Evolutionary conservation across 1,140 invertebrate genomes (phyloP), one percentile per base, ranked within the genome.

Genomic region (Drosophila carrolli): DNA sequence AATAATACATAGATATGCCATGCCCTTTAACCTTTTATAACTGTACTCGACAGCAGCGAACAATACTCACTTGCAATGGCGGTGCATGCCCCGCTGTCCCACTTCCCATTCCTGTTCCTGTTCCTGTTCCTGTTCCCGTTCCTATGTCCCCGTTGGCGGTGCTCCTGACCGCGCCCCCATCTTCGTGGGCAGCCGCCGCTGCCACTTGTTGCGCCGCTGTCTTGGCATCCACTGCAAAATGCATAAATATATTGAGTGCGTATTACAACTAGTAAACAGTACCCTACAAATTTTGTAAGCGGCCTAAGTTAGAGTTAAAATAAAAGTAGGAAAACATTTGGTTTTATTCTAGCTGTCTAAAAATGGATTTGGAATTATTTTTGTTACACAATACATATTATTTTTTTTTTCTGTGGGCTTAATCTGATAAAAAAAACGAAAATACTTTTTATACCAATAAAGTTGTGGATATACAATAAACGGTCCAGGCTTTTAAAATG

Each of bases 81-180:
- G 95, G 95, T 9, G 94, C 92, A 89, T 93, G 92, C 75, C 50
- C 68, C 47, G 58, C 59, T 13, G 63, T 71, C 27, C 50, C 63
- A 32, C 32, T 58, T 46, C 27, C 51, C 9, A 1, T 16, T 16
- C 16, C 16, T 16, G 16, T 16, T 16, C 16, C 16, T 16, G 16
- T 40, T 38, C 78, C 81, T 13, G 61, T 43, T 38, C 78, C 80
- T 5, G 60, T 23, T 66, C 93, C 89, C 51, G 76, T 74, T 13
- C 61, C 75, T 76, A 94, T 92, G 57, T 95, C 95, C 43, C 95
- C 95, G 92, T 96, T 96, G 75, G 94, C 94, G 23, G 94, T 37
- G 55, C 76, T 72, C 48, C 48, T 60, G 54, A 66, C 23, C 19
- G 38, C 48, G 37, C 41, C 67, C 6, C 58, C 74, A 13, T 91